phyloP scores from a whole-genome alignment of 53 echinoderm and acorn worm genomes.

The Henricia sp. region DNA sequence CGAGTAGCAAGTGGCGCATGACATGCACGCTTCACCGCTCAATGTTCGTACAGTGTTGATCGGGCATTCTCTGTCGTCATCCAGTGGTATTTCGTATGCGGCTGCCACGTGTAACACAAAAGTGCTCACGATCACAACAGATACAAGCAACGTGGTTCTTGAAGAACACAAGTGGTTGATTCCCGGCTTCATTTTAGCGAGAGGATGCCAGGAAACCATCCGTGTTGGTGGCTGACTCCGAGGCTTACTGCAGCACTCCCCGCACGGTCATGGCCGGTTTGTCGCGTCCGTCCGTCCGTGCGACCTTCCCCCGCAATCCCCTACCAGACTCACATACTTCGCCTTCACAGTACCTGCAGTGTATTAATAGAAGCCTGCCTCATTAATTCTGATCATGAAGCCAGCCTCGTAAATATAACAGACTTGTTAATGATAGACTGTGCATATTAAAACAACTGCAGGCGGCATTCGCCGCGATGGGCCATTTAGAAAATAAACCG shows the following conservation, averaged over 20 bases:
- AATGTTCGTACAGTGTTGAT: slow-evolving; percentile 41
- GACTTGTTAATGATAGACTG: slow-evolving; percentile 16
- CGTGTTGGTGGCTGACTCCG: background rate
- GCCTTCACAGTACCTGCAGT: background rate
- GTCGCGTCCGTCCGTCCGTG: background rate
- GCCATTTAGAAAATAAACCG: slow-evolving; percentile 1
- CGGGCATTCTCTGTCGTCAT: slow-evolving; percentile 27
- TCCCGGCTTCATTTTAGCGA: background rate
- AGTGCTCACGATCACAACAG: background rate
- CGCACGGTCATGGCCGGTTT: slow-evolving; percentile 33
- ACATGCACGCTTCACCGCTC: slow-evolving; percentile 34
- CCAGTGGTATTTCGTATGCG: background rate
- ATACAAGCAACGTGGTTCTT: background rate
- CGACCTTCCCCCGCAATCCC: background rate
- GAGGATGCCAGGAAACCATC: background rate
- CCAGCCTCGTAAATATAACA: slow-evolving; percentile 6
- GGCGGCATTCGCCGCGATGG: background rate
- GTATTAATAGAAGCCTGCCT: slow-evolving; percentile 37
- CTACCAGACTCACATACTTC: background rate
- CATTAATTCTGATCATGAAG: slow-evolving; percentile 45
- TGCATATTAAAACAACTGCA: slow-evolving; percentile 32
- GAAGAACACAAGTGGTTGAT: background rate
- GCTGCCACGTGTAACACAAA: slow-evolving; percentile 8
- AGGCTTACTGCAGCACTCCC: background rate
- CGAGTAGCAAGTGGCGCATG: slow-evolving; percentile 42